Percentiles rank a stretch among this genome's conserved stretches.
Evolutionary conservation across 2,113 vertebrate genomes (phyloP).

Genomic region (Clupea harengus): DNA sequence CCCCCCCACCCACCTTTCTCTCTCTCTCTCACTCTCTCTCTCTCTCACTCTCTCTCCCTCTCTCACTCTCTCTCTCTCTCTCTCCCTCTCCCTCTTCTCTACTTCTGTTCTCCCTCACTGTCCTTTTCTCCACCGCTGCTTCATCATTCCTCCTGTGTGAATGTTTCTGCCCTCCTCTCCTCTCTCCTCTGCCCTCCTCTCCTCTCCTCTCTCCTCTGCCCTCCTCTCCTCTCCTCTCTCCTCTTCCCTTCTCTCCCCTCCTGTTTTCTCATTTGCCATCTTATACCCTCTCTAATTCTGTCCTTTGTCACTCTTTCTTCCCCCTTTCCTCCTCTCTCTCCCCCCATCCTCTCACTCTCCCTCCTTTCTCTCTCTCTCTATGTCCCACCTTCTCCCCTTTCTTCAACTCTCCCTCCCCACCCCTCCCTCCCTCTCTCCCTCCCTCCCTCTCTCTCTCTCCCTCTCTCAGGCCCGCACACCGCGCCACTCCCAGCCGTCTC

Average conservation of each 20-base stretch:
- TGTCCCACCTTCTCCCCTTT: too few species aligned
- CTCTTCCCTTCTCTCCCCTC: neutral
- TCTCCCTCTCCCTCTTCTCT: neutral
- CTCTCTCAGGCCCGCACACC: slow-evolving; percentile 84
- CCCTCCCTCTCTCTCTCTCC: slow-evolving; percentile 16
- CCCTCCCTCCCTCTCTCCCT: slow-evolving; percentile 2
- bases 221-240: neutral
- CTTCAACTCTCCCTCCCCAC: neutral
- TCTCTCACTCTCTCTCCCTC: neutral
- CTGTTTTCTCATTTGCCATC: neutral
- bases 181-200: slow-evolving; percentile 6
- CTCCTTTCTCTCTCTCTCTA: neutral
- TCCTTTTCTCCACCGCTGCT: neutral
- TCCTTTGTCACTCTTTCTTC: neutral
- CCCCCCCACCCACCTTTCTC: neutral
- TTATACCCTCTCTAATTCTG: neutral
- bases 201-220: neutral
- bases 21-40: neutral
- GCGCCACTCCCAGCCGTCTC: slow-evolving; percentile 79
- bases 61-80: neutral
- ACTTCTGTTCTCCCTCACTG: neutral
- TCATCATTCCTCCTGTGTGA: neutral
- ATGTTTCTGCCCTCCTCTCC: neutral
- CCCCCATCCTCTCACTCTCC: neutral
- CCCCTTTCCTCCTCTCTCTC: neutral